phyloP scores from a whole-genome alignment of 2,797 vertebrate genomes.

The Sitta carolinensis region DNA sequence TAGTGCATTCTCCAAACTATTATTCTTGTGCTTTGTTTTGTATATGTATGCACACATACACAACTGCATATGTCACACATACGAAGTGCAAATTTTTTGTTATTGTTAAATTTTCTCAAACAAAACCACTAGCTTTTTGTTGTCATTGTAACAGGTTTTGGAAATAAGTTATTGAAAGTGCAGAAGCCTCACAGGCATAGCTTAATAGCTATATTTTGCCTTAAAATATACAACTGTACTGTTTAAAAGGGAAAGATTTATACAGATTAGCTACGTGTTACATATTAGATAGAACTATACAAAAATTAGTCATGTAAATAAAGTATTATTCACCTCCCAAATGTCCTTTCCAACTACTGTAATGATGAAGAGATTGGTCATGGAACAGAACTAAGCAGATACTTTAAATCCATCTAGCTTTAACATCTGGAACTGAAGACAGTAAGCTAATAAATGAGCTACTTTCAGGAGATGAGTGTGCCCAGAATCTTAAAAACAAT shows the following conservation, averaged over 20 bases:
- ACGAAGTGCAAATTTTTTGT: accelerated
- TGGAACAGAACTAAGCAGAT: neutral
- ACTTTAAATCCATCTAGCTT: conserved; percentile 6
- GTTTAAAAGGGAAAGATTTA: neutral
- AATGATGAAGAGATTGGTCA: neutral
- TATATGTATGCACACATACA: accelerated
- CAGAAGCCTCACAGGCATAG: neutral
- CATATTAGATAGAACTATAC: neutral
- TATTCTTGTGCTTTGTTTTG: neutral
- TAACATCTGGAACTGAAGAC: neutral
- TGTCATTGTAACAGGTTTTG: neutral
- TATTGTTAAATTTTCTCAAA: neutral
- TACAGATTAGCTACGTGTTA: neutral
- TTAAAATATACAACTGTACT: neutral
- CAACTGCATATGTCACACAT: neutral
- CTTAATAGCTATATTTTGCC: neutral
- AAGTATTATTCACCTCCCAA: neutral
- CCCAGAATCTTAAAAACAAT: neutral
- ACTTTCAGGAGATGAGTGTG: neutral
- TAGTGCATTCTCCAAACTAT: neutral
- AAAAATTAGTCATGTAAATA: neutral
- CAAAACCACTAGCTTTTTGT: neutral
- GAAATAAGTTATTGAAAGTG: neutral
- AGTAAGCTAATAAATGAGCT: conserved; percentile 7
- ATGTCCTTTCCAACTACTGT: neutral